Evolutionary conservation across 2,888 invertebrate species (phyloP).

Genomic region (Melieria crassipennis): DNA sequence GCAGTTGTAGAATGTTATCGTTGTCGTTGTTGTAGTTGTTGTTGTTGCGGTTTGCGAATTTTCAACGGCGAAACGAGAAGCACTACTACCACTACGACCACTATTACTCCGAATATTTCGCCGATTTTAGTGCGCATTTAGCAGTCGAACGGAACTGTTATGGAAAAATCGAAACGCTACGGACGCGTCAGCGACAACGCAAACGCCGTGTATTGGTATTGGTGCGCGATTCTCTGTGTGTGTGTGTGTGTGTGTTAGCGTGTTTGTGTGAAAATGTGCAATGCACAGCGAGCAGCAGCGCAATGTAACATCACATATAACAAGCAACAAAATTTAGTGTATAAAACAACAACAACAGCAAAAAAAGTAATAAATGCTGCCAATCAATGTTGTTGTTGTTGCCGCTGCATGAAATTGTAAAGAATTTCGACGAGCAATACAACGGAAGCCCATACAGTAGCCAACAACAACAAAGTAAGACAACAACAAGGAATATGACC

Average conservation of each 20-base stretch:
- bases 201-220: conserved; percentile 6
- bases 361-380: background rate
- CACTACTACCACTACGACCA: background rate
- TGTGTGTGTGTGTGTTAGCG: too few relatives aligned
- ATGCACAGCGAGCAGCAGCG: conserved; percentile 1
- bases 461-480: background rate
- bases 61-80: conserved; percentile 4
- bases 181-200: conserved; percentile 8
- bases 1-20: conserved; percentile 20
- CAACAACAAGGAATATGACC: conserved; percentile 29
- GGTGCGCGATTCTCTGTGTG: too few relatives aligned
- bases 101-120: background rate
- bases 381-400: background rate
- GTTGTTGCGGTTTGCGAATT: conserved; percentile 17
- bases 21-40: conserved; percentile 13
- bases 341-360: conserved; percentile 12
- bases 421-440: too few relatives aligned
- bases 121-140: conserved; percentile 57
- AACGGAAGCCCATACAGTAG: too few relatives aligned
- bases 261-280: too few relatives aligned
- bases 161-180: conserved; percentile 26
- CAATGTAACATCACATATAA: conserved; percentile 2
- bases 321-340: background rate
- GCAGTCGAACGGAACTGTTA: conserved; percentile 47
- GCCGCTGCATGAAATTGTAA: too few relatives aligned